A percentile compares a stretch with the other conserved stretches of the same genome.
These are phyloP conservation scores for Gandaritis pyraliata DNA, from an alignment of 2,888 invertebrate species.

Conservation along the genomic window DNA sequence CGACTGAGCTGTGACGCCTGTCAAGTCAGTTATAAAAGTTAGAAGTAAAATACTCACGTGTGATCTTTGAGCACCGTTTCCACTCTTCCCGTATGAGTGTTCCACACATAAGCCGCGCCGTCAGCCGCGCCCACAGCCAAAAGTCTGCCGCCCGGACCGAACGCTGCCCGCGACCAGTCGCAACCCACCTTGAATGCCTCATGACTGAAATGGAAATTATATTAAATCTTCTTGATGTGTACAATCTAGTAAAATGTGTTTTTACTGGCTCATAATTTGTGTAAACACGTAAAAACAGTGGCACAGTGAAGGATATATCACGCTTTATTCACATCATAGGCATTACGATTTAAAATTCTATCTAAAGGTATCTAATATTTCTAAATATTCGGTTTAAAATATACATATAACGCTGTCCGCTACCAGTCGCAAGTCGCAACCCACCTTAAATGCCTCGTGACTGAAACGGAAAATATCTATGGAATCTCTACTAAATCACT, in stretches of 20 bases:
- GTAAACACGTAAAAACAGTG: no score
- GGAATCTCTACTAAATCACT: no score
- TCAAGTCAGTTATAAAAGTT: no score
- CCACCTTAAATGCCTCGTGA: conserved; percentile 97
- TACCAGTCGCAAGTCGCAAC: conserved; percentile 98
- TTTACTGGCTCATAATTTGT: no score
- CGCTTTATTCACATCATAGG: no score
- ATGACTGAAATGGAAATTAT: conserved; percentile 85
- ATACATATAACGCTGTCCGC: conserved; percentile 89
- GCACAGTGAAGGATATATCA: no score
- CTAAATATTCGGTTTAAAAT: no score
- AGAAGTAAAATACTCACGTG: conserved; percentile 82
- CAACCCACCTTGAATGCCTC: conserved; percentile 98
- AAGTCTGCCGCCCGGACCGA: conserved; percentile 95
- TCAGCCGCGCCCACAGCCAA: conserved; percentile 96
- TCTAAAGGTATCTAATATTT: no score
- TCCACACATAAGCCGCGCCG: conserved; percentile 97
- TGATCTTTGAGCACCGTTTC: conserved; percentile 93
- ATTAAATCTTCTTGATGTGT: background rate
- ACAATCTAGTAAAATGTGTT: background rate
- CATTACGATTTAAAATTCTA: no score
- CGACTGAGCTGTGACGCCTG: no score
- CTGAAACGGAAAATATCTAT: conserved; percentile 75
- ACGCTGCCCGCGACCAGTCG: conserved; percentile 96
- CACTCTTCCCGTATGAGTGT: conserved; percentile 89